These are phyloP conservation scores for Clangula hyemalis DNA, from an alignment of 2,797 vertebrate species.

Conservation along the genomic window DNA sequence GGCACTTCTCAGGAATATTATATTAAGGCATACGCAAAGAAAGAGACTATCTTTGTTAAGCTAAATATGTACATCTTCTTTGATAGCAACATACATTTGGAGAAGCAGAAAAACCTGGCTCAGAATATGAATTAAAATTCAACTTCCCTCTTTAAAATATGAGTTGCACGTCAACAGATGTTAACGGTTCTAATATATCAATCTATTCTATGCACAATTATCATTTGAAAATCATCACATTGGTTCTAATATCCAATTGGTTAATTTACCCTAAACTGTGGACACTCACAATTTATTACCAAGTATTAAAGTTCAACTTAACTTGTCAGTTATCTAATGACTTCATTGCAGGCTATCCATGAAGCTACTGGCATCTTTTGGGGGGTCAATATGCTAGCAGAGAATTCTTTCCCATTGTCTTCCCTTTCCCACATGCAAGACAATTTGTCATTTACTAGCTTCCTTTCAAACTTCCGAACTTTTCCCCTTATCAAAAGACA, in stretches of 20 bases:
- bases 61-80: background rate
- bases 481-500: background rate
- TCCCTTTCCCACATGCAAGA: background rate
- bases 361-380: background rate
- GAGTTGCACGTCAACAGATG: background rate
- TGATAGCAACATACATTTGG: background rate
- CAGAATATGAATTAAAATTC: background rate
- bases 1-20: background rate
- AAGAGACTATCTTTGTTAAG: background rate
- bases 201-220: background rate
- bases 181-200: background rate
- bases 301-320: background rate
- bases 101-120: background rate
- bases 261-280: background rate
- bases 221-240: background rate
- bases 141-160: background rate
- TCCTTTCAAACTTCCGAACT: background rate
- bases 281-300: background rate
- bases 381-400: background rate
- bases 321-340: background rate
- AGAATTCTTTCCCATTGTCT: background rate
- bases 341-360: background rate
- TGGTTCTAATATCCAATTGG: background rate
- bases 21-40: background rate
- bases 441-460: background rate